Conservation (phyloP, 2,888 invertebrate genomes). For the Melinaea marsaeus region DNA sequence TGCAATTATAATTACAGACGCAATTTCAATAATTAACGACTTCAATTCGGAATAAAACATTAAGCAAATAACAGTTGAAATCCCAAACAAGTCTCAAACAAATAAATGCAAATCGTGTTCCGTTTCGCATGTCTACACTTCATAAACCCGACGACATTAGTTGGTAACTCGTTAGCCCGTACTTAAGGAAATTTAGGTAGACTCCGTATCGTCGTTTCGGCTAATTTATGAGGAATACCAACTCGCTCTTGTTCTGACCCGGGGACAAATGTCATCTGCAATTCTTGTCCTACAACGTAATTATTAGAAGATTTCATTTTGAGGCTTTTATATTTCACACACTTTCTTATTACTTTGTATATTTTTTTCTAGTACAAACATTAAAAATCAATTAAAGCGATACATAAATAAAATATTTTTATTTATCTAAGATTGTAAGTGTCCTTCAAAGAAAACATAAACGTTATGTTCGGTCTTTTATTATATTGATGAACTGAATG, state of each 20-base stretch:
- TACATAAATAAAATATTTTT: no score
- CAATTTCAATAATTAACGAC: constrained; percentile 28
- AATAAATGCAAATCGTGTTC: constrained; percentile 44
- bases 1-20: constrained; percentile 20
- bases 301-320: constrained; percentile 14
- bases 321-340: background rate
- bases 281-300: constrained; percentile 29
- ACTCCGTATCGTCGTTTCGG: constrained; percentile 39
- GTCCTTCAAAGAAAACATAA: background rate
- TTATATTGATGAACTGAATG: background rate
- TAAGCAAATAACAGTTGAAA: constrained; percentile 35
- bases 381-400: no score
- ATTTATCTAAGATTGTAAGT: no score
- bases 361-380: no score
- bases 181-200: constrained; percentile 49
- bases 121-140: constrained; percentile 48
- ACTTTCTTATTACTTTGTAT: background rate
- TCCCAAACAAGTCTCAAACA: constrained; percentile 38
- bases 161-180: constrained; percentile 46
- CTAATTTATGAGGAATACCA: constrained; percentile 41
- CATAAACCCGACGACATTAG: constrained; percentile 45
- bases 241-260: constrained; percentile 34
- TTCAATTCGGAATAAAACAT: constrained; percentile 19
- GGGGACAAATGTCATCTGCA: constrained; percentile 27
- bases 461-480: no score